Conservation (phyloP, 2,113 vertebrate genomes). For the Romanogobio albipinnatus region DNA sequence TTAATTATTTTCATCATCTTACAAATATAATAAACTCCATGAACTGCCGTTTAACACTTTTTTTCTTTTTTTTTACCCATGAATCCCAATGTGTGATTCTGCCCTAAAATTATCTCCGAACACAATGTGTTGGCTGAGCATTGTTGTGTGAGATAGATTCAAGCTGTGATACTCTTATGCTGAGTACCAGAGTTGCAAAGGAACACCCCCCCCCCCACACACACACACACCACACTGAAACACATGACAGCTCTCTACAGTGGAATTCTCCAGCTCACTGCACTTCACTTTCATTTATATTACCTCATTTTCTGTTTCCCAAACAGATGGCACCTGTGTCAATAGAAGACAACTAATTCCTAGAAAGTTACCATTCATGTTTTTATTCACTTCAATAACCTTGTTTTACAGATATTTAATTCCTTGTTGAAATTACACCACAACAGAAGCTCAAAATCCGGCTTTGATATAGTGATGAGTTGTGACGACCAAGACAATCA, state of each 20-base stretch:
- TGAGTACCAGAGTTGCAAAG: not conserved
- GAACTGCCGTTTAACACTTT: not conserved
- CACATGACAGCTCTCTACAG: not conserved
- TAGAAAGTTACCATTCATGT: constrained; percentile 44
- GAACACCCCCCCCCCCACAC: no score
- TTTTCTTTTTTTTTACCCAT: not conserved
- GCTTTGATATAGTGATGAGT: constrained; percentile 3
- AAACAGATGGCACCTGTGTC: constrained; percentile 52
- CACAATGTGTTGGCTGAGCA: not conserved
- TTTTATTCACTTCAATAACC: constrained; percentile 33
- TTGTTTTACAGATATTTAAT: constrained; percentile 32
- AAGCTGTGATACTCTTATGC: constrained; percentile 17
- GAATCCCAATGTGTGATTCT: not conserved
- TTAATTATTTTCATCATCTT: no score
- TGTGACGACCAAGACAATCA: not conserved
- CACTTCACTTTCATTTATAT: constrained; percentile 38
- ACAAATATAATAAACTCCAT: not conserved
- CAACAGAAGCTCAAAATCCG: constrained; percentile 21
- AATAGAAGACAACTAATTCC: constrained; percentile 43
- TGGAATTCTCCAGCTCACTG: not conserved
- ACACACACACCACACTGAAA: not conserved
- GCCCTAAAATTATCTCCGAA: not conserved
- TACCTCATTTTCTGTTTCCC: constrained; percentile 25
- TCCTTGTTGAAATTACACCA: constrained; percentile 10
- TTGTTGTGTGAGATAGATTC: constrained; percentile 40